A percentile compares a stretch with the other conserved stretches of the same genome.
Conservation (phyloP, 2,113 vertebrate species). For the Chionodraco myersi region DNA sequence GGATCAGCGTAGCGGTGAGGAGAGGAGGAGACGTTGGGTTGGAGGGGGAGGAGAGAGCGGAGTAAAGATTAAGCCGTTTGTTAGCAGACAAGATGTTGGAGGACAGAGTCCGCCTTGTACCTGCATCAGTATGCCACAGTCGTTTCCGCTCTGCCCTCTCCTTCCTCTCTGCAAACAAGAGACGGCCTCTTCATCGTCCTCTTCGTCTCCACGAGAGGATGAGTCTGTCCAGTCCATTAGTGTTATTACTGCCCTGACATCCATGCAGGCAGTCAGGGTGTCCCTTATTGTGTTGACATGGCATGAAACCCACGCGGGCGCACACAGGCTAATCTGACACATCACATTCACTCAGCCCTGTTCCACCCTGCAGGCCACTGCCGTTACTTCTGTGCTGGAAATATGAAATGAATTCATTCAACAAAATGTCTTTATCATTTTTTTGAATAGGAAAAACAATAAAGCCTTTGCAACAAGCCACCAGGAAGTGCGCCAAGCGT, state of each 20-base stretch:
- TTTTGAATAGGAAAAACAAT: too few species aligned
- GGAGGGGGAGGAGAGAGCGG: background rate
- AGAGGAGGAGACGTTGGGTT: background rate
- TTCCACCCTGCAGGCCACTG: conserved; percentile 20
- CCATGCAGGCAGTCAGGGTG: conserved; percentile 64
- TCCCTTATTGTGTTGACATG: conserved; percentile 62
- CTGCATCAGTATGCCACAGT: conserved; percentile 51
- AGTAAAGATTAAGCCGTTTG: conserved; percentile 10
- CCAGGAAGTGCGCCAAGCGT: too few species aligned
- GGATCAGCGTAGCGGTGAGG: background rate
- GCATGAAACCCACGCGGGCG: conserved; percentile 68
- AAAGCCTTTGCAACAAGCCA: too few species aligned
- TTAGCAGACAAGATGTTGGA: conserved; percentile 39
- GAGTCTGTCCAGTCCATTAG: conserved; percentile 69
- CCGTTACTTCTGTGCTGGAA: too few species aligned
- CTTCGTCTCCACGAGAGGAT: conserved; percentile 44
- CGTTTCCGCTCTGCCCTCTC: conserved; percentile 35
- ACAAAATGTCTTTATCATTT: too few species aligned
- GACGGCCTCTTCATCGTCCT: conserved; percentile 41
- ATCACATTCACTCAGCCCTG: conserved; percentile 62
- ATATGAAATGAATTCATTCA: too few species aligned
- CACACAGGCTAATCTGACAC: conserved; percentile 72
- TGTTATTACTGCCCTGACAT: conserved; percentile 67
- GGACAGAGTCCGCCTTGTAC: conserved; percentile 24
- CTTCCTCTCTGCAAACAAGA: conserved; percentile 42